Conservation (phyloP, 2,113 vertebrate genomes). For the Procavia capensis region DNA sequence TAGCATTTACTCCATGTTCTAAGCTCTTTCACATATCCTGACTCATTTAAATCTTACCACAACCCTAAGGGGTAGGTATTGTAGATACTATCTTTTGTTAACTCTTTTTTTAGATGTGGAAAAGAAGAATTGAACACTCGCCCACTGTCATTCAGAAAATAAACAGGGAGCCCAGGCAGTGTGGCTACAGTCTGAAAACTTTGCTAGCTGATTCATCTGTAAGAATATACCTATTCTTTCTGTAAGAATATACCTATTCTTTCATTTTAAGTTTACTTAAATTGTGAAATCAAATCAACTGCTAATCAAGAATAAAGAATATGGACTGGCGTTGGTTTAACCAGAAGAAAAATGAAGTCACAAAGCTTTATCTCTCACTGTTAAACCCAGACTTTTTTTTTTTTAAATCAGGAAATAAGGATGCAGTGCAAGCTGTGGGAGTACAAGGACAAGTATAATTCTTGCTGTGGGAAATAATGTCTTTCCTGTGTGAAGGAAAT, state of each 20-base stretch:
- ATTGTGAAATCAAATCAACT: slow-evolving; percentile 11
- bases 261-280: not conserved
- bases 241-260: not conserved
- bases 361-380: not conserved
- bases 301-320: slow-evolving; percentile 32
- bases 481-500: not conserved
- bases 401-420: not conserved
- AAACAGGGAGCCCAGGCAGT: not conserved
- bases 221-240: not conserved
- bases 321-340: not conserved
- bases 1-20: not conserved
- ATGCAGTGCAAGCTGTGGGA: not conserved
- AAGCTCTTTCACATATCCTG: not conserved
- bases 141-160: not conserved
- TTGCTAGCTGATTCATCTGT: not conserved
- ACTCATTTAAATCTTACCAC: not conserved
- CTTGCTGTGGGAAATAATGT: not conserved
- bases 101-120: not conserved
- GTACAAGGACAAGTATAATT: not conserved
- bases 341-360: not conserved
- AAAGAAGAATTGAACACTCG: slow-evolving; percentile 9
- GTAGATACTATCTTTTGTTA: not conserved
- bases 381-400: not conserved
- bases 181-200: not conserved
- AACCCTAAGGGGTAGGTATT: not conserved